A percentile compares a stretch with the other conserved stretches of the same genome.
These are phyloP conservation scores for Picus viridis DNA, from an alignment of 2,797 vertebrate species.

Conservation along the genomic window DNA sequence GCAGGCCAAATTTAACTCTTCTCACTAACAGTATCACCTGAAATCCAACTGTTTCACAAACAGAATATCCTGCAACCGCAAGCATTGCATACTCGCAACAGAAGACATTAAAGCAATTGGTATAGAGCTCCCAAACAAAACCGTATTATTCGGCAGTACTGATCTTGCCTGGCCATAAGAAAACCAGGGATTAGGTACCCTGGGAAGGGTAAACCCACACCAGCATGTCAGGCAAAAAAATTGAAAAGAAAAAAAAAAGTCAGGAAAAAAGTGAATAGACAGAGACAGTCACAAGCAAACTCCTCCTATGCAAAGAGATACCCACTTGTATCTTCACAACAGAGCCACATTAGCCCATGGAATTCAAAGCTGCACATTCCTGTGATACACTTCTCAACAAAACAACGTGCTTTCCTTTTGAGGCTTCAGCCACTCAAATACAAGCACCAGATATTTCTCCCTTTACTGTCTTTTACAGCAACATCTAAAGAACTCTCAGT, in stretches of 20 bases:
- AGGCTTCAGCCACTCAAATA: not conserved
- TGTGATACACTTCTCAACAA: not conserved
- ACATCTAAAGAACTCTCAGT: not conserved
- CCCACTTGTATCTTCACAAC: not conserved
- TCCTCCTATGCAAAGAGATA: not conserved
- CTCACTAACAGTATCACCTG: fast-evolving
- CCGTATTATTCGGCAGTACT: not conserved
- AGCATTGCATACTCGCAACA: not conserved
- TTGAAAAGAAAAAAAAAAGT: not conserved
- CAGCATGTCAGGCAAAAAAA: not conserved
- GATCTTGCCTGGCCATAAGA: not conserved
- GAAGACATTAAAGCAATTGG: not conserved
- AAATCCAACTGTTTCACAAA: not conserved
- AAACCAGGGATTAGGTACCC: not conserved
- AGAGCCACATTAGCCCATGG: not conserved
- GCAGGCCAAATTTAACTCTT: not conserved
- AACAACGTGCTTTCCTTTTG: not conserved
- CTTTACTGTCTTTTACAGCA: not conserved
- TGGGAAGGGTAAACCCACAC: not conserved
- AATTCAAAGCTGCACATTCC: not conserved
- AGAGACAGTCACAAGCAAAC: not conserved
- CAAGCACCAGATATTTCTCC: not conserved
- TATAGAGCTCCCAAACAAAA: not conserved
- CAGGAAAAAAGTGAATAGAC: not conserved
- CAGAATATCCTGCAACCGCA: not conserved